Base-by-base conservation (phyloP, 2,797 vertebrate genomes). In the Anniella stebbinsi region DNA sequence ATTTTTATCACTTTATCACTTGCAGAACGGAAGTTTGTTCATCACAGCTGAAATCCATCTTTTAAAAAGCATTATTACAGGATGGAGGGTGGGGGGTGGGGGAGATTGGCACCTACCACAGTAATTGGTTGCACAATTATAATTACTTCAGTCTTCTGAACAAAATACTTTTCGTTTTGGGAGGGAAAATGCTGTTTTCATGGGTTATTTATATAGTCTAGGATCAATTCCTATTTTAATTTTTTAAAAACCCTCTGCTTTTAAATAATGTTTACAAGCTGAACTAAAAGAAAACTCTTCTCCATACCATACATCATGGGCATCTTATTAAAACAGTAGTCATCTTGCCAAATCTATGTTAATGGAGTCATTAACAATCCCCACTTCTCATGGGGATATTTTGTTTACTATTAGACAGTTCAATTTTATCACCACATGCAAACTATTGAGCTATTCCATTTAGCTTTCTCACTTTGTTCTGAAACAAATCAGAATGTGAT, bases 181-280 rank as follows among this genome's bases (percentile, higher is more conserved):
- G 25, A n/a, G 36, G 28, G 75, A 45, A 76, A 36, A 72, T 60
- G 66, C 36, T 80, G 66, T 41, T 69, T 85, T n/a, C 28, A 21
- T 8, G n/a, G 21, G 73, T 80, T 72, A 67, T 80, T 86, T 48
- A 15, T 80, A 48, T 80, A 80, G 83, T 12, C 75, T 1, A 60
- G 54, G 36, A 80, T 80, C 88, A 72, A 18, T 80, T 86, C 76
- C 66, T 45, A n/a, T 45, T 89, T 89, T 70, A 60, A 72, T 85
- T 78, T 69, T 63, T 45, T 45, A 45, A 45, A 45, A 21, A 63
- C 45, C n/a, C 33, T 45, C 36, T 3, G 25, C 88, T 85, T 89
- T 78, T 78, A 78, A 78, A 84, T 78, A 57, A 85, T 70, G 36
- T 60, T 80, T 48, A 57, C 76, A 86, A 86, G n/a, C n/a, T n/a